phyloP scores from a whole-genome alignment of 2,113 vertebrate genomes.

The Cryptotis parvus region DNA sequence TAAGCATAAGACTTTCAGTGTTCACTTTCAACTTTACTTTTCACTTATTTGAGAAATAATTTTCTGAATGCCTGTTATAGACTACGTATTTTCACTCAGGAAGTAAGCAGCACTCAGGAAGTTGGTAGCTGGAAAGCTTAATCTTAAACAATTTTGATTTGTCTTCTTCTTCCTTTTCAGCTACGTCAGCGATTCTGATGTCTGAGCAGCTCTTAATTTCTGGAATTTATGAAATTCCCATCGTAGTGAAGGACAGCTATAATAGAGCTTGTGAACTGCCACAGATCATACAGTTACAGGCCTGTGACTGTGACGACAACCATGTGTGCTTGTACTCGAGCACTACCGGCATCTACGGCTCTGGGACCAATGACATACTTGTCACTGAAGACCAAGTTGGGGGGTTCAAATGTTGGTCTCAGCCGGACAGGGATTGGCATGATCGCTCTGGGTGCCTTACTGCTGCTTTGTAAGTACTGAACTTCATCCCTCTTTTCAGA shows the following conservation, averaged over 20 bases:
- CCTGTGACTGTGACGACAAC: conserved; percentile 64
- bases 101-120: too few species aligned
- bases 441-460: conserved; percentile 55
- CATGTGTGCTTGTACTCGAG: conserved; percentile 45
- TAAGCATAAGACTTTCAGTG: conserved; percentile 29
- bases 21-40: conserved; percentile 41
- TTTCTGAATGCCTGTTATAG: neutral
- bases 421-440: conserved; percentile 70
- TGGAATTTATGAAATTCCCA: conserved; percentile 47
- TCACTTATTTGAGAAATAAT: neutral
- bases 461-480: conserved; percentile 75
- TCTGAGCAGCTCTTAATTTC: conserved; percentile 43
- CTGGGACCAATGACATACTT: neutral
- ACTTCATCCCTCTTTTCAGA: neutral
- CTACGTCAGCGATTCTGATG: conserved; percentile 65
- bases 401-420: conserved; percentile 69
- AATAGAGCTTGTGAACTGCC: conserved; percentile 66
- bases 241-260: conserved; percentile 74
- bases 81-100: neutral
- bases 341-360: conserved; percentile 5
- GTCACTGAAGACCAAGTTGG: conserved; percentile 18
- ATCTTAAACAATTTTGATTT: neutral
- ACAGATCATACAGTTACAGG: conserved; percentile 41
- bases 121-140: neutral
- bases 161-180: conserved; percentile 57